Evolutionary conservation across 2,797 vertebrate genomes (phyloP), one percentile per base, ranked within the genome.

Genomic region (Nyctibius grandis): DNA sequence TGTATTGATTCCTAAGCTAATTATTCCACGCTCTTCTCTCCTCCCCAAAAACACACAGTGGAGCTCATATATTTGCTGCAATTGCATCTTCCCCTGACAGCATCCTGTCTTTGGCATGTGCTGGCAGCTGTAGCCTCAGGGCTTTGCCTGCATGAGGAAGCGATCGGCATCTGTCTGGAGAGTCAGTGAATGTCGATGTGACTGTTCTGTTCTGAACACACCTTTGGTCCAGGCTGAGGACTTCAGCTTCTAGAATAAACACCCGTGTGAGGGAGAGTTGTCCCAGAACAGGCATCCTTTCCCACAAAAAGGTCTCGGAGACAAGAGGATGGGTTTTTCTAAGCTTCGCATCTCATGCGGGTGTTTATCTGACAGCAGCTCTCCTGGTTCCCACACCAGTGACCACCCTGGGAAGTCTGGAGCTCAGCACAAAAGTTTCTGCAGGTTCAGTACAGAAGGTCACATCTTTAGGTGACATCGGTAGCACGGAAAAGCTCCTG

Each of bases 201-300:
- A 15, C 31, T 59, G 31, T 42, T 70, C 29, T n/a, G 11, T 51
- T 79, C 78, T 13, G 44, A 38, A 28, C 5, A 3, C 73, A 65
- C 68, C 83, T 83, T 79, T 0, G 0, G 23, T 23, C 68, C 57
- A 42, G 17, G 15, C 15, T 11, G 47, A 82, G 33, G 26, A 3
- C 57, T 67, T 67, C 68, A 84, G 34, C 48, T 67, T 67, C 59
- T 17, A 16, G 59, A 53, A 44, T 33, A 48, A 84, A 36, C 3
- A 1, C 29, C 47, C 8, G 0, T 4, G 28, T 25, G 38, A 61
- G 42, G 57, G 16, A 26, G 2, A 26, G 2, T 13, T n/a, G 31
- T 21, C 31, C 36, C 53, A 53, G 33, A 21, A 14, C 1, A 45
- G 61, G 5, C 33, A 3, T 51, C 19, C 51, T 31, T 47, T 31